Evolutionary conservation across 2,888 invertebrate species (phyloP).

Genomic region (Branchinecta sandiegonensis): DNA sequence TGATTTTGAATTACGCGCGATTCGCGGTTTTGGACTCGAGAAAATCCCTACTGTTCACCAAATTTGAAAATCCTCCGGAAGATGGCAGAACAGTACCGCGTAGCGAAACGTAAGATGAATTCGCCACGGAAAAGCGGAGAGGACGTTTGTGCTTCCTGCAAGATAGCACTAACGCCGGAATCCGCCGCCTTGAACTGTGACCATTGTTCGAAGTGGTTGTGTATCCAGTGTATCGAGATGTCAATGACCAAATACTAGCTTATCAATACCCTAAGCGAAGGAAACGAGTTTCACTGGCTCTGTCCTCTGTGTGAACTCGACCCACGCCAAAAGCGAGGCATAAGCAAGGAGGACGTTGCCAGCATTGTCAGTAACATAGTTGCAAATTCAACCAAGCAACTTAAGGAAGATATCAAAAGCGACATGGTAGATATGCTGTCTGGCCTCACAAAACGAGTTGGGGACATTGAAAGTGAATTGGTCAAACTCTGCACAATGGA

Average conservation of each 20-base stretch:
- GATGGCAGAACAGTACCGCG: conserved; percentile 12
- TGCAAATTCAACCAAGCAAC: conserved; percentile 10
- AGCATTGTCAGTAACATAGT: conserved; percentile 14
- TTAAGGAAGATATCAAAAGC: background rate
- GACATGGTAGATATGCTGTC: background rate
- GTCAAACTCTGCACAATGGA: background rate
- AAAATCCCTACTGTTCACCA: background rate
- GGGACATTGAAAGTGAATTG: conserved; percentile 15
- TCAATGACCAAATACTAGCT: too few species aligned
- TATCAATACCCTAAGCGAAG: conserved; percentile 1
- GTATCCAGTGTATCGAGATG: background rate
- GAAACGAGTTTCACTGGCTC: conserved; percentile 14
- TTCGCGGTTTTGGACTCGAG: background rate
- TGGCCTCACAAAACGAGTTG: conserved; percentile 3
- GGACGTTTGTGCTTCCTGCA: too few species aligned
- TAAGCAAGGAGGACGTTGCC: conserved; percentile 12
- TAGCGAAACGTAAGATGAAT: conserved; percentile 14
- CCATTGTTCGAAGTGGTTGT: conserved; percentile 6
- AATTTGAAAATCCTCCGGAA: background rate
- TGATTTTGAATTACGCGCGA: background rate
- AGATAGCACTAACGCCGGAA: too few species aligned
- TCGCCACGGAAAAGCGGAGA: background rate
- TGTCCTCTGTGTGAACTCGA: conserved; percentile 9
- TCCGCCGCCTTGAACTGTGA: background rate
- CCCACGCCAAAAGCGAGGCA: conserved; percentile 12